phyloP scores from a whole-genome alignment of 2,797 vertebrate genomes.

The Diplodus sargus region DNA sequence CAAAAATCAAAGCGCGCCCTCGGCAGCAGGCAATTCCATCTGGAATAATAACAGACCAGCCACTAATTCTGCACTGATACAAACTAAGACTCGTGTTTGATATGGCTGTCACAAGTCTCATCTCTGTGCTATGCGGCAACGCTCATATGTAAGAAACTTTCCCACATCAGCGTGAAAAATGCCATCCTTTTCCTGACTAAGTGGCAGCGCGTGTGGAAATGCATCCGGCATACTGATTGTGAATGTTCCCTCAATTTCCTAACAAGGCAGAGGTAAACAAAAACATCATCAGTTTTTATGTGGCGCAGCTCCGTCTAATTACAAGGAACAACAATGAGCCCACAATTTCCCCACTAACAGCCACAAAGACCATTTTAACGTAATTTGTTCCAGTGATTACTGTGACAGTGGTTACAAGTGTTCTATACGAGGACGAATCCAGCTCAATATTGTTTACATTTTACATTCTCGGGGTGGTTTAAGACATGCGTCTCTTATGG shows the following conservation, averaged over 20 bases:
- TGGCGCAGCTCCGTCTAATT: conserved; percentile 5
- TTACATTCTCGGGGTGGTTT: conserved; percentile 6
- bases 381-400: conserved; percentile 20
- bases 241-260: background rate
- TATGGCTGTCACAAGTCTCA: background rate
- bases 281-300: conserved; percentile 4
- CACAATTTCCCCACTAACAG: conserved; percentile 10
- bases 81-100: conserved; percentile 18
- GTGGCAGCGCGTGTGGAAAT: background rate
- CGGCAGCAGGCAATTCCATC: conserved; percentile 21
- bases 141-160: background rate
- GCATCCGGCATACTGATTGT: background rate
- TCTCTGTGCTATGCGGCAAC: background rate
- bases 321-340: conserved; percentile 6
- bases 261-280: conserved; percentile 33
- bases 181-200: background rate
- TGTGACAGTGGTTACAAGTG: background rate
- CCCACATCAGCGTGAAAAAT: background rate
- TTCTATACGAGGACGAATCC: conserved; percentile 15
- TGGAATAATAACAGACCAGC: conserved; percentile 29
- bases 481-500: background rate
- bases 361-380: conserved; percentile 3
- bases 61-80: conserved; percentile 23
- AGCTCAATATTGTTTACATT: background rate
- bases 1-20: background rate